phyloP scores from a whole-genome alignment of 92 coral and sea anemone species.

The Phenganax subtilis region DNA sequence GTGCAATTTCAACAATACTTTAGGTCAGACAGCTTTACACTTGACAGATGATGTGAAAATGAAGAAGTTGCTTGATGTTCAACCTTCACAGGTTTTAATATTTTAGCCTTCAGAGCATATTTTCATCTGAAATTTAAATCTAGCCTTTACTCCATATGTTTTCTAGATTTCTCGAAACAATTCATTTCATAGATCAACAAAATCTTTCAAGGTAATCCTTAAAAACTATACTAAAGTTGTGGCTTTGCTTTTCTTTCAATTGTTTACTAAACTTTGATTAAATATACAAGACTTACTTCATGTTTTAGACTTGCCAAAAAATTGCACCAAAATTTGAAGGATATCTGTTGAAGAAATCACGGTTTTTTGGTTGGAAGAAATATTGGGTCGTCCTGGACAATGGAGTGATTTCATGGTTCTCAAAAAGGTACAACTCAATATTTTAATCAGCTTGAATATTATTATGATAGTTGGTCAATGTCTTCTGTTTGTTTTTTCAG shows the following conservation, averaged over 20 bases:
- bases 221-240: background rate
- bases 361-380: constrained; percentile 93
- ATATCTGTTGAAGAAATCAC: constrained; percentile 74
- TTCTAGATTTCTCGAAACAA: constrained; percentile 29
- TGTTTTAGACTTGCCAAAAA: constrained; percentile 65
- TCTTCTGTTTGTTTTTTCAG: constrained; percentile 39
- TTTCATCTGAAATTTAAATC: background rate
- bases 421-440: constrained; percentile 58
- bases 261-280: background rate
- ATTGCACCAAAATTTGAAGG: constrained; percentile 92
- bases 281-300: no score
- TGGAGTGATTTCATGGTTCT: constrained; percentile 83
- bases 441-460: background rate
- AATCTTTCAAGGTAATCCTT: constrained; percentile 24
- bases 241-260: background rate
- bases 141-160: background rate
- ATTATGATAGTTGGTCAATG: background rate
- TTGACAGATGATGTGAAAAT: constrained; percentile 61
- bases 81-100: constrained; percentile 66
- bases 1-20: background rate
- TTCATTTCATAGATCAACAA: constrained; percentile 26
- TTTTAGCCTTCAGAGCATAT: no score
- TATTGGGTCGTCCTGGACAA: constrained; percentile 95
- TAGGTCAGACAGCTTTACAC: constrained; percentile 66
- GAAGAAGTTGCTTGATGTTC: constrained; percentile 77